phyloP scores from a whole-genome alignment of 2,888 invertebrate species.

The Dryomyza anilis region DNA sequence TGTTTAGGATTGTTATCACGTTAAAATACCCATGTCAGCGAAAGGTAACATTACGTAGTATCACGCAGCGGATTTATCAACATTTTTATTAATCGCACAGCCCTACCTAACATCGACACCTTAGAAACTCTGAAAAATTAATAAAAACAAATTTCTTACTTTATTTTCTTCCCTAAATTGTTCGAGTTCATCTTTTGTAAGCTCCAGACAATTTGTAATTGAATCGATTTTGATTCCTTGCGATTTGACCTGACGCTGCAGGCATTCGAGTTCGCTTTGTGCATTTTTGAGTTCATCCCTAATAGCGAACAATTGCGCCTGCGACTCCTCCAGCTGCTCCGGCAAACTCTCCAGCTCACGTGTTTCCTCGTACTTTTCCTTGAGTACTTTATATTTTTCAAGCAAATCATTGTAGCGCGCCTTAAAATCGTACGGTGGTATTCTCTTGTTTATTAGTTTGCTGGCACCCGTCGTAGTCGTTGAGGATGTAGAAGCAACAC shows the following conservation, averaged over 20 bases:
- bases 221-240: conserved; percentile 50
- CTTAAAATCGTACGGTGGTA: conserved; percentile 70
- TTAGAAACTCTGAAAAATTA: background rate
- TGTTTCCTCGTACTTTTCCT: conserved; percentile 63
- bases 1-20: no score
- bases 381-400: conserved; percentile 66
- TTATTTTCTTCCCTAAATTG: conserved; percentile 44
- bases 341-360: conserved; percentile 64
- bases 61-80: background rate
- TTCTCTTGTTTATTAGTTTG: conserved; percentile 63
- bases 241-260: conserved; percentile 48
- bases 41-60: background rate
- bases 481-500: conserved; percentile 28
- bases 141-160: conserved; percentile 47
- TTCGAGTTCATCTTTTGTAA: conserved; percentile 49
- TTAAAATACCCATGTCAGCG: background rate
- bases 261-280: conserved; percentile 48
- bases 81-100: background rate
- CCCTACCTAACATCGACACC: background rate
- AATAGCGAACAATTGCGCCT: conserved; percentile 49
- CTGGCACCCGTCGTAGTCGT: conserved; percentile 38
- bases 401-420: conserved; percentile 68
- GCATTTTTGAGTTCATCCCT: conserved; percentile 49
- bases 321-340: conserved; percentile 64
- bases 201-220: conserved; percentile 45